These are phyloP conservation scores for Saccostrea glomerata DNA, from an alignment of 1,140 invertebrate genomes.

Conservation along the genomic window DNA sequence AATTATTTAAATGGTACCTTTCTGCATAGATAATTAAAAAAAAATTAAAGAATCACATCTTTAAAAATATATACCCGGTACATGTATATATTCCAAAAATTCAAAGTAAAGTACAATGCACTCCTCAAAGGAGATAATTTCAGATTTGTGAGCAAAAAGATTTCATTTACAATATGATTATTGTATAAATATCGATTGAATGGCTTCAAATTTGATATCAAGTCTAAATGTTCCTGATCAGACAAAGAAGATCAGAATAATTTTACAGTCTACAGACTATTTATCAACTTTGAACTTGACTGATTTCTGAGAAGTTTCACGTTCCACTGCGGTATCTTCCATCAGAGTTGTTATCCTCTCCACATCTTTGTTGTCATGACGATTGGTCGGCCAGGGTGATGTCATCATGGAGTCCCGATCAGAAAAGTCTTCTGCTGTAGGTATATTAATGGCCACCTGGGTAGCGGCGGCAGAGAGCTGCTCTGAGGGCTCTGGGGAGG, in stretches of 20 bases:
- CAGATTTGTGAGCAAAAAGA: neutral
- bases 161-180: neutral
- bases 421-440: constrained; percentile 61
- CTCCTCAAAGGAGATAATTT: neutral
- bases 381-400: constrained; percentile 53
- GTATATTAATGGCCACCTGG: constrained; percentile 63
- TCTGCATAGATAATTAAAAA: constrained; percentile 15
- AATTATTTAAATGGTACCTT: neutral
- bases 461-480: neutral
- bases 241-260: neutral
- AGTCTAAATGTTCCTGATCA: neutral
- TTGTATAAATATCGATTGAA: neutral
- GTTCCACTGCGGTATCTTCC: constrained; percentile 49
- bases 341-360: constrained; percentile 58
- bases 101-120: neutral
- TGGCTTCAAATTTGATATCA: neutral
- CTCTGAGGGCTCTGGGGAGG: constrained; percentile 47
- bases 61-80: neutral
- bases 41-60: neutral
- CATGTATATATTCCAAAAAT: neutral
- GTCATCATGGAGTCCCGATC: constrained; percentile 59
- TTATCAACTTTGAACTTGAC: constrained; percentile 55
- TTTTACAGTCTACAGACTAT: neutral
- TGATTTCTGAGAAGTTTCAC: constrained; percentile 48
- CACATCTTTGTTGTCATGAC: constrained; percentile 41